phyloP scores from a whole-genome alignment of 2,888 invertebrate genomes.

The Cryptocheilus praepositus region DNA sequence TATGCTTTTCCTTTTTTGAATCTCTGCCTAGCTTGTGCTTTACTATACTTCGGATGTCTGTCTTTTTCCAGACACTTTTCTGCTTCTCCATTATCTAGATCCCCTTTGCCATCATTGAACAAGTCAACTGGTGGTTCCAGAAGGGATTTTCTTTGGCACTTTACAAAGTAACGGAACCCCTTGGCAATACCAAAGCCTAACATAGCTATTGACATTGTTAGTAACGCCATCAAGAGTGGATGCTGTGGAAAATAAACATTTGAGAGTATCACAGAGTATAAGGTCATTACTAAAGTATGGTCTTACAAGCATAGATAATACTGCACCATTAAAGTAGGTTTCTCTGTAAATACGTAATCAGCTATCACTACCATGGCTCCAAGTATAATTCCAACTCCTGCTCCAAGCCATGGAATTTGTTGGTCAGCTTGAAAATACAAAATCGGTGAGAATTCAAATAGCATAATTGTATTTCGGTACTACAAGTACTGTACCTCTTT shows the following conservation, averaged over 20 bases:
- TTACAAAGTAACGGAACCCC: slow-evolving; percentile 77
- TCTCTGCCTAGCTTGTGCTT: slow-evolving; percentile 85
- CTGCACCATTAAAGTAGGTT: slow-evolving; percentile 80
- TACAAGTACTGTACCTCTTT: slow-evolving; percentile 75
- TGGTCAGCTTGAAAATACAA: slow-evolving; percentile 77
- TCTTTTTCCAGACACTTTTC: slow-evolving; percentile 63
- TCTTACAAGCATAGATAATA: slow-evolving; percentile 2
- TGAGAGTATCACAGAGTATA: too few species aligned
- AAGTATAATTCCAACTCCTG: slow-evolving; percentile 83
- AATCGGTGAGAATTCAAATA: not conserved
- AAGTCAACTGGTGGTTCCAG: slow-evolving; percentile 77
- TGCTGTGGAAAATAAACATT: slow-evolving; percentile 76
- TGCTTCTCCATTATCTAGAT: slow-evolving; percentile 49
- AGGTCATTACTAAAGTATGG: not conserved
- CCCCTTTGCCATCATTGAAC: slow-evolving; percentile 66
- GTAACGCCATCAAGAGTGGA: slow-evolving; percentile 83
- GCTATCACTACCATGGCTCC: slow-evolving; percentile 83
- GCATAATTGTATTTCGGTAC: slow-evolving; percentile 6
- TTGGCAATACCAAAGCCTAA: slow-evolving; percentile 83
- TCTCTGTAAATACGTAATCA: slow-evolving; percentile 81
- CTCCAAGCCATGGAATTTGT: slow-evolving; percentile 85
- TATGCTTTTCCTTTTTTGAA: slow-evolving; percentile 85
- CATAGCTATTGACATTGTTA: slow-evolving; percentile 82
- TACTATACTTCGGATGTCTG: slow-evolving; percentile 79
- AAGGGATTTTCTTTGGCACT: slow-evolving; percentile 76